Evolutionary conservation across 2,888 invertebrate species (phyloP).

Genomic region (Pheosia gnoma): DNA sequence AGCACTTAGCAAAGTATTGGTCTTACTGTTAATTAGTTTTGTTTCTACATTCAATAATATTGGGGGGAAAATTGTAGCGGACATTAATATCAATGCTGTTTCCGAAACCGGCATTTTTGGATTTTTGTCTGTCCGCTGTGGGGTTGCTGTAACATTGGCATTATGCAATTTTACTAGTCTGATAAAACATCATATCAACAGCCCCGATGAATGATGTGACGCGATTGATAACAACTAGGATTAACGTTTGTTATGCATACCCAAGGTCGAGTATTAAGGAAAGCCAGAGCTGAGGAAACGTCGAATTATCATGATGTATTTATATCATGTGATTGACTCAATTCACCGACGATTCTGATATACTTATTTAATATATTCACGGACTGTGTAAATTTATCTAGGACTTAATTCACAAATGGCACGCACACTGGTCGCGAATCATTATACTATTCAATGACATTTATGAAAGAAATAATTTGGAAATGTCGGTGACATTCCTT

Average conservation of each 20-base stretch:
- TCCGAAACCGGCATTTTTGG: too few relatives aligned
- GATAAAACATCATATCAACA: slow-evolving; percentile 25
- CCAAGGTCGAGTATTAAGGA: slow-evolving; percentile 18
- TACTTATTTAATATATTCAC: too few relatives aligned
- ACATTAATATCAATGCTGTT: too few relatives aligned
- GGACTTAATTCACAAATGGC: too few relatives aligned
- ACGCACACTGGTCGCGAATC: too few relatives aligned
- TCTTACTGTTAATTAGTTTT: too few relatives aligned
- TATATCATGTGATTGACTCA: slow-evolving; percentile 18
- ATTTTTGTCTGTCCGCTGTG: slow-evolving; percentile 6
- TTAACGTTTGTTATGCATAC: slow-evolving; percentile 25
- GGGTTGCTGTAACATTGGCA: slow-evolving; percentile 38
- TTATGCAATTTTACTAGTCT: slow-evolving; percentile 30
- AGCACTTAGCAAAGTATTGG: background rate
- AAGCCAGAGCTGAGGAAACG: slow-evolving; percentile 5
- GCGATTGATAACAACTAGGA: slow-evolving; percentile 27
- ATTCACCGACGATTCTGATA: slow-evolving; percentile 12
- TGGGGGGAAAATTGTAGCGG: too few relatives aligned
- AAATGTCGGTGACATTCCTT: too few relatives aligned
- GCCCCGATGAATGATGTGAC: slow-evolving; percentile 20
- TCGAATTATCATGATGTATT: slow-evolving; percentile 22
- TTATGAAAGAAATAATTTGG: too few relatives aligned
- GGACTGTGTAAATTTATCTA: too few relatives aligned
- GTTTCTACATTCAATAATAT: too few relatives aligned
- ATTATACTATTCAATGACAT: too few relatives aligned